These are phyloP conservation scores for Coregonus suidteri DNA, from an alignment of 2,797 vertebrate genomes.

Conservation along the genomic window DNA sequence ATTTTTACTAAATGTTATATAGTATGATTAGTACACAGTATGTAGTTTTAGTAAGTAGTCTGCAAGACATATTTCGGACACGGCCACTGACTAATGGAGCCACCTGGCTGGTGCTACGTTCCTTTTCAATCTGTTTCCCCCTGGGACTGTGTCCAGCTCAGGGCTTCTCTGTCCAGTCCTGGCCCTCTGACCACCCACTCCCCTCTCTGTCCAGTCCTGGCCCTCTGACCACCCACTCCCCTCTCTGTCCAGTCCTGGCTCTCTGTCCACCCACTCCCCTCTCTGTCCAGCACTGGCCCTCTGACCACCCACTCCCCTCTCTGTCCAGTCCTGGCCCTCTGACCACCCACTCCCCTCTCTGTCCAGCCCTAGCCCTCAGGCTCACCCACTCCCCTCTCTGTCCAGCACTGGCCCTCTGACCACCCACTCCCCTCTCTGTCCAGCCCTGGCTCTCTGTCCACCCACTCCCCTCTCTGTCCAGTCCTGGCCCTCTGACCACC, in stretches of 20 bases:
- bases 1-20: no score
- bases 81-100: conserved; percentile 27
- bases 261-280: conserved; percentile 28
- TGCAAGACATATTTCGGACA: no score
- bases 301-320: conserved; percentile 26
- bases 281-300: conserved; percentile 13
- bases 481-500: no score
- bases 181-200: conserved; percentile 34
- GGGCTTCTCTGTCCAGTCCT: no score
- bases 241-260: conserved; percentile 16
- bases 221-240: conserved; percentile 32
- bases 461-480: no score
- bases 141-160: not conserved
- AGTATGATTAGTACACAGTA: no score
- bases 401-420: conserved; percentile 20
- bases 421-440: conserved; percentile 8
- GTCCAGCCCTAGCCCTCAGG: conserved; percentile 16
- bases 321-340: conserved; percentile 21
- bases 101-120: conserved; percentile 37
- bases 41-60: no score
- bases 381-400: conserved; percentile 26
- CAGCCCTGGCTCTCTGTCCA: no score
- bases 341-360: conserved; percentile 27
- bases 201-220: conserved; percentile 11
- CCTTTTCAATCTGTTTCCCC: conserved; percentile 51